Conservation (phyloP, 1,140 invertebrate genomes). For the Metopolophium dirhodum region DNA sequence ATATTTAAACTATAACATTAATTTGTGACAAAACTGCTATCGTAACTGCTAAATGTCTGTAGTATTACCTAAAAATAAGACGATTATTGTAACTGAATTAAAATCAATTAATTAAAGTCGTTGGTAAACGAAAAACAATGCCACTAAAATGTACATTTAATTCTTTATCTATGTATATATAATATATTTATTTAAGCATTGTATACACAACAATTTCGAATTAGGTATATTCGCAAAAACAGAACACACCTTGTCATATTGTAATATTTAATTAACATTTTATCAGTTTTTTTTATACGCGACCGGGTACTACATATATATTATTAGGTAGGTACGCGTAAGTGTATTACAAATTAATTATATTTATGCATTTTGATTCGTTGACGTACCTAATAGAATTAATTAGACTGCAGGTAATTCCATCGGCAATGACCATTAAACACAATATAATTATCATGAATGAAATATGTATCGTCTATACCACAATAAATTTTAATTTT, state of each 20-base stretch:
- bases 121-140: not conserved
- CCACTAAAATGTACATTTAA: not conserved
- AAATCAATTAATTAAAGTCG: not conserved
- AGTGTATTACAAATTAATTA: not conserved
- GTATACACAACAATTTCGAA: not conserved
- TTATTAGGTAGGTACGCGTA: too few relatives aligned
- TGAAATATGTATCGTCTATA: not conserved
- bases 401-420: not conserved
- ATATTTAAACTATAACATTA: not conserved
- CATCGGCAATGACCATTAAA: not conserved
- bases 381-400: not conserved
- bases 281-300: not conserved
- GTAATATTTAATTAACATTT: conserved; percentile 31
- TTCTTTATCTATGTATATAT: not conserved
- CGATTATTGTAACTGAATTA: not conserved
- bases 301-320: not conserved
- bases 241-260: not conserved
- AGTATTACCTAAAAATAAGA: not conserved
- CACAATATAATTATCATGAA: conserved; percentile 21
- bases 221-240: conserved; percentile 33
- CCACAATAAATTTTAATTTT: not conserved
- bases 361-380: not conserved
- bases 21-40: not conserved
- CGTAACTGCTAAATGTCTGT: too few relatives aligned
- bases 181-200: not conserved